Base-by-base conservation (phyloP, 2,797 vertebrate species). In the Silurus aristotelis region DNA sequence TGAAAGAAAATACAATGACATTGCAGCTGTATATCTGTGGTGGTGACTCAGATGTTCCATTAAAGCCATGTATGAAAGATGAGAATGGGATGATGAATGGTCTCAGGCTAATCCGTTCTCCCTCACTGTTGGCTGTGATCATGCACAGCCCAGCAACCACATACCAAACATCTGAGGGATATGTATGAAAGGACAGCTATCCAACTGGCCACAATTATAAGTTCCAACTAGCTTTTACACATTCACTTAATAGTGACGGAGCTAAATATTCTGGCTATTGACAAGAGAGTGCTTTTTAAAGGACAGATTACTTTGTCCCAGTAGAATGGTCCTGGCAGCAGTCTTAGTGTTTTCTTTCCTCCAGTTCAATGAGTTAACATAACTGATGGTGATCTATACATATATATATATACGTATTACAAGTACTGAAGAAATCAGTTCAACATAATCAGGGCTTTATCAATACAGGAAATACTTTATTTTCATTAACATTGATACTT, bases 81-180 rank as follows among this genome's bases (percentile, higher is more conserved):
- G 73, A 80, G 82, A 67, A 63, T 84, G 67, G 87, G 81, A 84
- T 72, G 84, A 73, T 82, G 73, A 83, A 82, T 78, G 80, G 68
- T 66, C 48, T 61, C 56, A n/a, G 22, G 60, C 68, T 75, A 78
- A 85, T 77, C 81, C 81, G 15, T 85, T 66, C 61, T 84, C 77
- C 66, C 60, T 68, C 68, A n/a, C 67, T 68, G 80, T 76, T 83
- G 75, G 83, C 38, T 88, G 86, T 84, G 85, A 87, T 85, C 55
- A 86, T 71, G 85, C 72, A 55, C 77, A 86, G 71, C 80, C 85
- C 60, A 80, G 77, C 84, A 84, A 87, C 85, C 31, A 48, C 92
- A 94, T 93, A 90, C 92, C 92, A 89, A 89, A 90, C 88, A 72
- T 88, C 91, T 92, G 91, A 94, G 90, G 80, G 87, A 90, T 84